Conservation (phyloP, 1,140 invertebrate species). For the Eupristina koningsbergeri region DNA sequence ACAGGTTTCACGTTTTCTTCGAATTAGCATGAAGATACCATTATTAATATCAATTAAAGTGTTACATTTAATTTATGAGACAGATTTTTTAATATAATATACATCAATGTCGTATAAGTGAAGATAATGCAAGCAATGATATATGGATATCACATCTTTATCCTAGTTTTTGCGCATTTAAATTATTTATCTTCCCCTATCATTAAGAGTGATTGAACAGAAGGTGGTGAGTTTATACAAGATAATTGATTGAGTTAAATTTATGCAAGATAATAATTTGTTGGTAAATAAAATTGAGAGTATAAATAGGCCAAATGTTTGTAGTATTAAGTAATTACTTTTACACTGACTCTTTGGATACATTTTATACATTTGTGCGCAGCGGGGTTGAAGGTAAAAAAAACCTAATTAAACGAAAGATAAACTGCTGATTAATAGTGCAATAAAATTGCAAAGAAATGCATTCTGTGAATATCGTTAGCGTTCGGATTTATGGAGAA, state of each 20-base stretch:
- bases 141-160: neutral
- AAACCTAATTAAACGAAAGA: neutral
- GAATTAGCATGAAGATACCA: neutral
- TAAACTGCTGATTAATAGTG: neutral
- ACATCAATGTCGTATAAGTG: neutral
- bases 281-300: too few relatives aligned
- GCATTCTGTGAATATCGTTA: neutral
- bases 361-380: too few relatives aligned
- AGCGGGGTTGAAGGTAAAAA: too few relatives aligned
- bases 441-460: neutral
- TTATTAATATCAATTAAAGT: slow-evolving; percentile 8
- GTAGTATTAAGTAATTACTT: too few relatives aligned
- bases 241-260: too few relatives aligned
- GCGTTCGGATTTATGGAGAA: neutral
- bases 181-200: neutral
- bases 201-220: too few relatives aligned
- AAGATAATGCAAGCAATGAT: neutral
- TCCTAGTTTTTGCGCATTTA: neutral
- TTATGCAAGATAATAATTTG: too few relatives aligned
- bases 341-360: too few relatives aligned
- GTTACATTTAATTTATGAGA: neutral
- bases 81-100: neutral
- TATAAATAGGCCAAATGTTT: too few relatives aligned
- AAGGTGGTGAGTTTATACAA: too few relatives aligned
- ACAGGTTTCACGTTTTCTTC: slow-evolving; percentile 5